These are phyloP conservation scores for Aplysina aerophoba DNA, from an alignment of 37 sponge, comb jelly and placozoan genomes.

Conservation along the genomic window DNA sequence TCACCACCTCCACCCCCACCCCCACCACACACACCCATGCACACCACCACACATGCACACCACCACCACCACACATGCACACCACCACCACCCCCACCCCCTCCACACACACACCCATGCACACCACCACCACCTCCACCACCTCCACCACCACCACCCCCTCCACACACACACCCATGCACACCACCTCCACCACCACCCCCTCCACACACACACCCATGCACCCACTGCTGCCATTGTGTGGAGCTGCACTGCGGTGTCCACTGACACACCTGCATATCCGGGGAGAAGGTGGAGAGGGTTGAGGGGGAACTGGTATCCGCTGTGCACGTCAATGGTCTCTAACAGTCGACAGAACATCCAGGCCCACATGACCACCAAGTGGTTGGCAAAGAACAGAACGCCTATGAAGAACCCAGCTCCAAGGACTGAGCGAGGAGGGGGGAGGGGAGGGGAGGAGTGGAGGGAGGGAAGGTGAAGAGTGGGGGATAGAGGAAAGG, in stretches of 20 bases:
- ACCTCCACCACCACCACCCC: too few relatives aligned
- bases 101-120: neutral
- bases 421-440: conserved; percentile 60
- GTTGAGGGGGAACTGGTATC: conserved; percentile 88
- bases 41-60: too few relatives aligned
- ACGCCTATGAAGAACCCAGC: conserved; percentile 79
- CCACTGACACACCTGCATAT: conserved; percentile 79
- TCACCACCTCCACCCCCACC: too few relatives aligned
- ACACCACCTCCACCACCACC: too few relatives aligned
- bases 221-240: neutral
- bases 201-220: too few relatives aligned
- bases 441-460: neutral
- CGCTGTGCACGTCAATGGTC: conserved; percentile 91
- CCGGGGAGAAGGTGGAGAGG: conserved; percentile 86
- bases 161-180: too few relatives aligned
- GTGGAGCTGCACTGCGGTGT: neutral
- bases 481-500: neutral
- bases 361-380: conserved; percentile 82
- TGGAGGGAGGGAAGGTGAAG: neutral
- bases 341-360: conserved; percentile 75
- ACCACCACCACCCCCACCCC: too few relatives aligned
- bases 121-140: too few relatives aligned
- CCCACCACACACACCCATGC: conserved; percentile 13
- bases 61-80: too few relatives aligned
- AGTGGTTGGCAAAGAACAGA: conserved; percentile 70